phyloP scores from a whole-genome alignment of 2,797 vertebrate genomes.

The Halcyon badia region DNA sequence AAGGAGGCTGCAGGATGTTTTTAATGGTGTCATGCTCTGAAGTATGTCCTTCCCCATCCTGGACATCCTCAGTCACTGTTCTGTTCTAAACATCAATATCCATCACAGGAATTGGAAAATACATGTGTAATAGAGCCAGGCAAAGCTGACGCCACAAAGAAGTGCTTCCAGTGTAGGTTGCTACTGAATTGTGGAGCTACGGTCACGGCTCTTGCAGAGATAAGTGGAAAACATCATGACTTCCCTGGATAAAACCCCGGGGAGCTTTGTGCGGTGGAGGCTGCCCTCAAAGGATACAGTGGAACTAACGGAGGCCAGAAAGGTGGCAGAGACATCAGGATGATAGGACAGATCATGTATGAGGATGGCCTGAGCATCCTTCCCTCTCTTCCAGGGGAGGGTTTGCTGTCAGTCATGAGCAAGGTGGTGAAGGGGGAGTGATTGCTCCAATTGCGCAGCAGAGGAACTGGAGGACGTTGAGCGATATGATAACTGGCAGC shows the following conservation, averaged over 20 bases:
- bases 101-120: not conserved
- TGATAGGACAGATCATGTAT: too few relatives aligned
- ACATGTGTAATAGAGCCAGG: not conserved
- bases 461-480: not conserved
- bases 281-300: accelerated
- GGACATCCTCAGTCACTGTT: not conserved
- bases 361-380: not conserved
- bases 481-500: accelerated
- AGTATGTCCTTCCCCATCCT: not conserved
- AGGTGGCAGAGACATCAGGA: not conserved
- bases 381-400: not conserved
- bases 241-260: not conserved
- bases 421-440: accelerated
- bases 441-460: not conserved
- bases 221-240: accelerated
- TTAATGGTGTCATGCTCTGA: not conserved
- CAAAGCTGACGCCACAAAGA: not conserved
- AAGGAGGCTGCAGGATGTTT: not conserved
- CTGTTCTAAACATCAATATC: not conserved
- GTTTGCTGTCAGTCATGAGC: not conserved
- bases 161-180: not conserved
- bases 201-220: not conserved
- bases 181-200: not conserved
- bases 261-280: not conserved
- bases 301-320: not conserved